Conservation (phyloP, 2,113 vertebrate genomes). For the Zapornia atra region DNA sequence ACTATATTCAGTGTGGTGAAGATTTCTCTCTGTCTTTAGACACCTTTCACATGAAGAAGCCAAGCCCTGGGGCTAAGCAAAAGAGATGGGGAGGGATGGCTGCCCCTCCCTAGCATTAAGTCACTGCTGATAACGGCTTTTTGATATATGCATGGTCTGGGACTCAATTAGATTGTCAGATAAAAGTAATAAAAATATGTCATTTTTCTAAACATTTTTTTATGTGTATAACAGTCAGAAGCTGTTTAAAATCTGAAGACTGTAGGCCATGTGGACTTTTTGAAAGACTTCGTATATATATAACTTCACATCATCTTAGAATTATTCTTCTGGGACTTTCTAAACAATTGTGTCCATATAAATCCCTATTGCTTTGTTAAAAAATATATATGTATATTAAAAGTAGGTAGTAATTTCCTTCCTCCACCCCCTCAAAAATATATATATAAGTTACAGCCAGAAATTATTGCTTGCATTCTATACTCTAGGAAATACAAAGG, state of each 20-base stretch:
- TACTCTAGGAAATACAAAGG: constrained; percentile 68
- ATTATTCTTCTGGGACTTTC: constrained; percentile 12
- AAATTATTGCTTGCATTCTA: constrained; percentile 69
- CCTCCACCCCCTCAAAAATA: constrained; percentile 54
- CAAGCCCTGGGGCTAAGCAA: constrained; percentile 19
- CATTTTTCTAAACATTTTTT: constrained; percentile 29
- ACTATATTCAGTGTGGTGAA: not conserved
- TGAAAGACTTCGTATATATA: constrained; percentile 20
- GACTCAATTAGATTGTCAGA: constrained; percentile 25
- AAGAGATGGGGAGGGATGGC: not conserved
- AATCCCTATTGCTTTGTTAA: constrained; percentile 67
- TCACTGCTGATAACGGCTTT: not conserved
- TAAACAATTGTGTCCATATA: constrained; percentile 37
- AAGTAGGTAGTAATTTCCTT: constrained; percentile 70
- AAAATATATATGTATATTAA: constrained; percentile 68
- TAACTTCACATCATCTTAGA: not conserved
- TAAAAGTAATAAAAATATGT: constrained; percentile 39
- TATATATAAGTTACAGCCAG: constrained; percentile 65
- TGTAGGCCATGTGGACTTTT: not conserved
- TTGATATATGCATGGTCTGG: constrained; percentile 20
- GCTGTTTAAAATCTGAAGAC: constrained; percentile 12
- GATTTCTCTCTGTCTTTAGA: constrained; percentile 43
- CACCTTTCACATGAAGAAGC: constrained; percentile 51
- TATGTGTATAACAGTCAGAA: not conserved
- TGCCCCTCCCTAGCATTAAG: constrained; percentile 1